Percentiles rank a stretch among this genome's conserved stretches.
Conservation (phyloP, 2,888 invertebrate species). For the Nemurella pictetii region DNA sequence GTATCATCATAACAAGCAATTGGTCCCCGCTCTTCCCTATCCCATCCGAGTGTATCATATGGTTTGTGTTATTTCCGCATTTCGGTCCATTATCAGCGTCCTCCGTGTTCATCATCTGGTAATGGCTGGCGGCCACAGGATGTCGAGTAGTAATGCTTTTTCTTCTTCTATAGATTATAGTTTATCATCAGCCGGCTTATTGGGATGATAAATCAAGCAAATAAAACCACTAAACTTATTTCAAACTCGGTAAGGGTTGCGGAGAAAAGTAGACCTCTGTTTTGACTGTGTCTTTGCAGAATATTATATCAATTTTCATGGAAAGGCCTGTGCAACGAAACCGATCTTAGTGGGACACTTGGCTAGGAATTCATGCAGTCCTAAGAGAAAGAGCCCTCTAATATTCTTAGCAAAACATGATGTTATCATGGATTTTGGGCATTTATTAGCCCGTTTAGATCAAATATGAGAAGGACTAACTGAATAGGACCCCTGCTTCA, state of each 20-base stretch:
- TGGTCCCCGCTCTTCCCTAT: background rate
- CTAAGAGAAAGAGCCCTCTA: too few species aligned
- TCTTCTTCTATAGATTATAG: slow-evolving; percentile 37
- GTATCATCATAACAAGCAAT: background rate
- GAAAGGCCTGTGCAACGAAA: too few species aligned
- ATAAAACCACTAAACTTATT: background rate
- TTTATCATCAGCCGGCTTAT: slow-evolving; percentile 38
- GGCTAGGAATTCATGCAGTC: too few species aligned
- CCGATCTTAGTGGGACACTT: too few species aligned
- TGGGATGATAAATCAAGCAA: slow-evolving; percentile 35
- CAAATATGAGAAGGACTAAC: too few species aligned
- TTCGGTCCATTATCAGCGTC: background rate
- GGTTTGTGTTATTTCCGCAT: background rate
- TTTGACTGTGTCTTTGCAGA: background rate
- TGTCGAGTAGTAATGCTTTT: background rate
- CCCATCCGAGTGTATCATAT: background rate
- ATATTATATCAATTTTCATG: too few species aligned
- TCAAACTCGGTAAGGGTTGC: background rate
- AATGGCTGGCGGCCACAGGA: background rate
- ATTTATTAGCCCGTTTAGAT: too few species aligned
- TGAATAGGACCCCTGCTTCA: too few species aligned
- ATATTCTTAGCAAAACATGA: too few species aligned
- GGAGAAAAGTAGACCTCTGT: background rate
- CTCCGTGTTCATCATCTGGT: background rate
- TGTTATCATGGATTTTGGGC: too few species aligned